Evolutionary conservation across 2,797 vertebrate genomes (phyloP).

Genomic region (Etheostoma nigrum): DNA sequence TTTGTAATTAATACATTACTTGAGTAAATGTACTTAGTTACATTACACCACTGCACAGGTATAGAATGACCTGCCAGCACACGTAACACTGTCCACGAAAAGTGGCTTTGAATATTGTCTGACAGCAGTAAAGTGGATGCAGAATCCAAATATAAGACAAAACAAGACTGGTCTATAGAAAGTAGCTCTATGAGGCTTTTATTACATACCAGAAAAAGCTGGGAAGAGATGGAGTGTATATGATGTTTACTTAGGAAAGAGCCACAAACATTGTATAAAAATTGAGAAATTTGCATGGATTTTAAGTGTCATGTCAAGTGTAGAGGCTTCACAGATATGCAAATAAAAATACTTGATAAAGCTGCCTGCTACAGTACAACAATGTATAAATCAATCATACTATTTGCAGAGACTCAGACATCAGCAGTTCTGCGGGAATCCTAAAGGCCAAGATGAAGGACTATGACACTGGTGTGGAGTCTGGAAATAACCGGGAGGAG

Average conservation of each 20-base stretch:
- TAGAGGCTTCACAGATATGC: not conserved
- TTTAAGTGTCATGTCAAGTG: not conserved
- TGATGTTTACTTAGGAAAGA: not conserved
- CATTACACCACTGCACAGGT: too few relatives aligned
- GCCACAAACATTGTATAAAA: not conserved
- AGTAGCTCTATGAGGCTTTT: not conserved
- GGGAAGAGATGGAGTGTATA: not conserved
- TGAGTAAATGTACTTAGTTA: too few relatives aligned
- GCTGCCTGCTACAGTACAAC: not conserved
- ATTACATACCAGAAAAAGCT: not conserved
- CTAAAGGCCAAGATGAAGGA: constrained; percentile 76
- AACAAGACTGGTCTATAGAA: not conserved
- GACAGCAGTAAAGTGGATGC: not conserved
- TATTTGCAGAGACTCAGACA: constrained; percentile 79
- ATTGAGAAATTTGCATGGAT: not conserved
- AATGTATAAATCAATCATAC: not conserved
- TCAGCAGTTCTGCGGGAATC: constrained; percentile 73
- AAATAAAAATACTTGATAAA: not conserved
- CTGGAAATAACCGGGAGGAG: constrained; percentile 90
- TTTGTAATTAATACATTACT: too few relatives aligned
- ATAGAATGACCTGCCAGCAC: too few relatives aligned
- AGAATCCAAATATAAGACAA: not conserved
- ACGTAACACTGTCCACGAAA: too few relatives aligned
- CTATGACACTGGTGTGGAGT: constrained; percentile 87
- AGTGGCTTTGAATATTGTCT: not conserved